Evolutionary conservation across 2,888 invertebrate species (phyloP).

Genomic region (Ophioninae sp.): DNA sequence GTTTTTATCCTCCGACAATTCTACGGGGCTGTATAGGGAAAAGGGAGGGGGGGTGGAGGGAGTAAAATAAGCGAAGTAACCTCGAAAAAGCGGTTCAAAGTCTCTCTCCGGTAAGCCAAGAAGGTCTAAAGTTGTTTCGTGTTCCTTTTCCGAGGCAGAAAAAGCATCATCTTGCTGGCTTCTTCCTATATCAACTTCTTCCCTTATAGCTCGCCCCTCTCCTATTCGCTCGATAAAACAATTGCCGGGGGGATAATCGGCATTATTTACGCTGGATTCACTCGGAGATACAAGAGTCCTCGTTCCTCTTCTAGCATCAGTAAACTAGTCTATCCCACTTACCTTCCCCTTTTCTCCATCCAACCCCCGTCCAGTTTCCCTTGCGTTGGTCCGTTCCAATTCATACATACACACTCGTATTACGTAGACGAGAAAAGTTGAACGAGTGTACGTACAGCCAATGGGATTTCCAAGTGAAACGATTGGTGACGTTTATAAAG

Average conservation of each 20-base stretch:
- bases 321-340: constrained; percentile 22
- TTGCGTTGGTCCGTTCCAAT: neutral
- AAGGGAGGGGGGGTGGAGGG: constrained; percentile 10
- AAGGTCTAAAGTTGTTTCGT: constrained; percentile 2
- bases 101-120: constrained; percentile 30
- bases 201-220: constrained; percentile 39
- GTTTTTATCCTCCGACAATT: constrained; percentile 40
- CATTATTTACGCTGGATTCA: constrained; percentile 80
- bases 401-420: constrained; percentile 39
- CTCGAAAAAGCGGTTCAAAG: constrained; percentile 18
- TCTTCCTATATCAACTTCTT: constrained; percentile 41
- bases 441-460: constrained; percentile 48
- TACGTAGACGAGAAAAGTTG: constrained; percentile 48
- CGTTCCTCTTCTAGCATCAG: constrained; percentile 35
- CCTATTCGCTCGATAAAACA: constrained; percentile 79
- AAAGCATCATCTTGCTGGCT: constrained; percentile 48
- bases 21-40: constrained; percentile 48
- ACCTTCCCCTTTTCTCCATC: constrained; percentile 24
- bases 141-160: neutral
- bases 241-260: constrained; percentile 80
- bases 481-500: neutral
- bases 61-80: neutral
- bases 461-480: constrained; percentile 6
- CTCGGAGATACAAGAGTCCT: constrained; percentile 71
- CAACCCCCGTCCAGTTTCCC: constrained; percentile 21